Evolutionary conservation across 1,140 invertebrate genomes (phyloP), one percentile per base, ranked within the genome.

Genomic region (Drusus annulatus): DNA sequence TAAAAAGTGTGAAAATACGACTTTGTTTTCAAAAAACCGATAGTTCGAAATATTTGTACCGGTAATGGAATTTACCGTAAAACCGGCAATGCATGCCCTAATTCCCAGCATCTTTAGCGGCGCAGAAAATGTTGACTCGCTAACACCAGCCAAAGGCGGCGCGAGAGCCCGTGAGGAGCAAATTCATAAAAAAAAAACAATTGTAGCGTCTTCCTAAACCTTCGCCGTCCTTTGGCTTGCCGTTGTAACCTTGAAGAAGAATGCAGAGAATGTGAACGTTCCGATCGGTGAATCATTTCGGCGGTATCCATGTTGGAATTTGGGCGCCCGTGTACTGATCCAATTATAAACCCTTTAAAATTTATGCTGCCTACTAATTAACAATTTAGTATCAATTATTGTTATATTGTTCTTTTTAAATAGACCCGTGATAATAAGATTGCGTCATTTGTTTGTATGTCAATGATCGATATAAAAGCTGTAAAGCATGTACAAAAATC

Each of bases 241-340:
- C 8, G 31, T 8, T 51, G 16, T n/a, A 63, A 50, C 58, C 75
- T 62, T 65, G 75, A n/a, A 13, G 28, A 76, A 76, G 60, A 76
- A 76, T 62, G 31, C 50, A 56, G n/a, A 21, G 76, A 78, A 78
- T 78, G 76, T 63, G 63, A 54, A 25, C 62, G 23, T 68, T 56
- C 45, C 16, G n/a, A 50, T 69, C 7, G 36, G 31, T 78, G 76
- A 78, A 69, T 78, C 76, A 78, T 69, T 68, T 56, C 17, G 31
- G 2, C 31, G 50, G 19, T 15, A 65, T 65, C 25, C 75, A 45
- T 50, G 58, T 63, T 51, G 75, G 75, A 45, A 77, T 77, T 51
- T 21, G 16, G 60, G 23, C 23, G 60, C 25, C 60, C 60, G 60
- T 25, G 25, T 7, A 36, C 54, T 58, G 54, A 58, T 17, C 54